Evolutionary conservation across 2,113 vertebrate genomes (phyloP).

Genomic region (Bucco capensis): DNA sequence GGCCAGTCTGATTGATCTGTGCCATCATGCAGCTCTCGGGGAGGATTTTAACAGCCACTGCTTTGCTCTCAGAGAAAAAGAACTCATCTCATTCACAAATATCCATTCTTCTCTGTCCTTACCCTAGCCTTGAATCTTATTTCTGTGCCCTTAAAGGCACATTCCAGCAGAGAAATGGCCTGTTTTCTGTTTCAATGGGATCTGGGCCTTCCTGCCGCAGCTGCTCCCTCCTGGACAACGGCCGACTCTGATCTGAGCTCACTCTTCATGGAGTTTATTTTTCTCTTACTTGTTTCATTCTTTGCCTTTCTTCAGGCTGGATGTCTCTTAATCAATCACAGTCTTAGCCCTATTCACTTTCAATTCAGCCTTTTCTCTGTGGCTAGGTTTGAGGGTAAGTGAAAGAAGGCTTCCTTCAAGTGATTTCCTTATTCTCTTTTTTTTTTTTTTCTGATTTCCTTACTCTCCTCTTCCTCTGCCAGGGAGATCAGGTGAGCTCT

Average conservation of each 20-base stretch:
- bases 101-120: background rate
- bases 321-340: conserved; percentile 55
- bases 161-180: conserved; percentile 42
- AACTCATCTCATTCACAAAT: background rate
- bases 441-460: conserved; percentile 34
- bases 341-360: conserved; percentile 37
- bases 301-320: conserved; percentile 27
- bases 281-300: conserved; percentile 42
- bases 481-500: conserved; percentile 36
- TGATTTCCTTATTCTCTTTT: conserved; percentile 33
- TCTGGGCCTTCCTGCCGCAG: conserved; percentile 16
- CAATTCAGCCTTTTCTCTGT: conserved; percentile 40
- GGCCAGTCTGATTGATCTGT: background rate
- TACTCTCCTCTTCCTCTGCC: conserved; percentile 40
- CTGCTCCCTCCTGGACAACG: conserved; percentile 28
- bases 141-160: conserved; percentile 43
- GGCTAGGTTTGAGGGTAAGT: background rate
- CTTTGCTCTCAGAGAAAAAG: background rate
- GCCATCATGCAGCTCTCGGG: background rate
- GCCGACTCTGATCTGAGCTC: conserved; percentile 29
- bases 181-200: conserved; percentile 44
- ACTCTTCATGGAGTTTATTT: conserved; percentile 56
- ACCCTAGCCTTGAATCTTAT: background rate
- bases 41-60: background rate
- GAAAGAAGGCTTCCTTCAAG: conserved; percentile 58